Evolutionary conservation across 2,113 vertebrate species (phyloP), one percentile per base, ranked within the genome.

Genomic region (Brienomyrus brachyistius): DNA sequence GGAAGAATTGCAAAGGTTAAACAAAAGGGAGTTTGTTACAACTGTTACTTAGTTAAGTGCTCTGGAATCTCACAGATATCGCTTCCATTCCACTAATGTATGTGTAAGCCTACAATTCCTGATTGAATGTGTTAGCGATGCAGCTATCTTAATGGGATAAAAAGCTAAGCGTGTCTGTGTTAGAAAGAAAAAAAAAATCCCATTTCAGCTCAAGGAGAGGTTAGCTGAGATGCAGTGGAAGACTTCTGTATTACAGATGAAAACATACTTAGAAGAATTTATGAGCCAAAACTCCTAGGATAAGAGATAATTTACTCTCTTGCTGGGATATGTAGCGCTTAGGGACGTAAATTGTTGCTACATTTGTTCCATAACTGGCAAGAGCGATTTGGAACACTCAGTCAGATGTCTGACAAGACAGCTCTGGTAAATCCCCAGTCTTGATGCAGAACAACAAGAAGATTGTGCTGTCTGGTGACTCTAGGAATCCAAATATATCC

Each of bases 381-480:
- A 3, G 54, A 62, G 10, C 87, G 59, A 88, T 88, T 59, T 66
- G 31, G 40, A 88, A 35, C 87, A 66, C 21, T 62, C 87, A 88
- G 87, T 59, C 50, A 52, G 47, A 27, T 47, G 48, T 86, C 56
- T 66, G 87, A 45, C 17, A 88, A 43, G 87, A 88, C 43, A 62
- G 56, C 87, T 66, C 19, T 13, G 40, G 35, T n/a, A 88, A 88
- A 88, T 66, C 87, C 56, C 54, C 19, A 35, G 62, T 88, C 87
- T 47, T 21, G 9, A 66, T 59, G 35, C 51, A 56, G 8, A 13
- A 56, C 86, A 54, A 45, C 87, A 88, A 13, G 17, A 47, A 66
- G 52, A 47, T 62, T 45, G 27, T 31, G 35, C 54, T 59, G 31
- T 23, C 86, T 88, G 86, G 35, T 66, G 54, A 59, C 47, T 51